Percentiles rank a stretch among this genome's conserved stretches.
phyloP scores from a whole-genome alignment of 2,113 vertebrate species.

The Vombatus ursinus region DNA sequence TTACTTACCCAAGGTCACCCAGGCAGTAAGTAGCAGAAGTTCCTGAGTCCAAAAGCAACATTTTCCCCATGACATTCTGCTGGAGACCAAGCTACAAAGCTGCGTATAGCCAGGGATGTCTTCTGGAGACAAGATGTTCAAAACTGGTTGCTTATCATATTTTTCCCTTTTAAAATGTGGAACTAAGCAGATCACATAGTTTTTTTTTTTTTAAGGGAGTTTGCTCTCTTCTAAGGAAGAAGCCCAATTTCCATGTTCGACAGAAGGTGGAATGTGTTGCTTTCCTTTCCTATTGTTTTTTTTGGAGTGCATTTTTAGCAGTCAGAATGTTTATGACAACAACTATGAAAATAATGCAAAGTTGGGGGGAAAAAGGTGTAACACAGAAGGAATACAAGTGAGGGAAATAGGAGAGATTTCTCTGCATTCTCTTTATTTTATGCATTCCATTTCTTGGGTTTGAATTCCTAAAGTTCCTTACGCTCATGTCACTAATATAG shows the following conservation, averaged over 20 bases:
- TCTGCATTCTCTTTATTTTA: constrained; percentile 1
- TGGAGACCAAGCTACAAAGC: background rate
- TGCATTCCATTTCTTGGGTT: background rate
- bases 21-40: background rate
- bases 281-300: background rate
- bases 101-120: background rate
- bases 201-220: constrained; percentile 20
- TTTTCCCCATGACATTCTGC: background rate
- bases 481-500: background rate
- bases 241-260: background rate
- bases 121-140: background rate
- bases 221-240: background rate
- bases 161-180: constrained; percentile 9
- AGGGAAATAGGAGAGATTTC: background rate
- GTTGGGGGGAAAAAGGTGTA: background rate
- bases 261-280: background rate
- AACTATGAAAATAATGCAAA: constrained; percentile 16
- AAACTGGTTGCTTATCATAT: background rate
- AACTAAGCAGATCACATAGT: background rate
- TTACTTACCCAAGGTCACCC: background rate
- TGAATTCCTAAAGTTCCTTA: background rate
- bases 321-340: constrained; percentile 9
- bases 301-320: constrained; percentile 15
- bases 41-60: background rate
- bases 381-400: background rate